Conservation (phyloP, 2,888 invertebrate species). For the Tryphoninae sp. region DNA sequence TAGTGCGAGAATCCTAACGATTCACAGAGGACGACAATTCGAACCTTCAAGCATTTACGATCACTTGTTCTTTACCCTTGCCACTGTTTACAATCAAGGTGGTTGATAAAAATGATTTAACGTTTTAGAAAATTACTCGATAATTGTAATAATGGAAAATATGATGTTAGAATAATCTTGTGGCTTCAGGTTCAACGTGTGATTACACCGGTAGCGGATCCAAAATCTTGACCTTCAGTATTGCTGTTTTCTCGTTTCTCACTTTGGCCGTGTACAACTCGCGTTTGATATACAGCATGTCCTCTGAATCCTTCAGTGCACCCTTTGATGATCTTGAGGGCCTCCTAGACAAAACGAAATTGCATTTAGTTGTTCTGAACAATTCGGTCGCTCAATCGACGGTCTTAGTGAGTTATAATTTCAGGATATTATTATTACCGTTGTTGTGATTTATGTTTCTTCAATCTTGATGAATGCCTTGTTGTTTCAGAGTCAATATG, state of each 20-base stretch:
- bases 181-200: conserved; percentile 53
- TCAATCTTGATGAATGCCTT: background rate
- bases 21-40: background rate
- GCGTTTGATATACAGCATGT: conserved; percentile 65
- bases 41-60: conserved; percentile 34
- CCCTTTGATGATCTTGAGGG: conserved; percentile 41
- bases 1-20: conserved; percentile 39
- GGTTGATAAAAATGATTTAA: conserved; percentile 41
- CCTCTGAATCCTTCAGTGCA: conserved; percentile 47
- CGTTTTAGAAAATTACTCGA: background rate
- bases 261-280: conserved; percentile 63
- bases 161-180: background rate
- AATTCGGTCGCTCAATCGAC: conserved; percentile 25
- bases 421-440: background rate
- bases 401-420: conserved; percentile 34
- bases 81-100: conserved; percentile 68
- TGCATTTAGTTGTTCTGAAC: conserved; percentile 41
- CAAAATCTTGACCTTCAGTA: conserved; percentile 60
- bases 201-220: conserved; percentile 39
- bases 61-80: conserved; percentile 68
- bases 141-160: background rate
- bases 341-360: conserved; percentile 37
- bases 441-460: background rate
- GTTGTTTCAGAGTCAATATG: conserved; percentile 25
- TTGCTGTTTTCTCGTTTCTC: conserved; percentile 66